Percentiles rank a stretch among this genome's conserved stretches.
phyloP scores from a whole-genome alignment of 2,888 invertebrate species.

The Aplocera efformata region DNA sequence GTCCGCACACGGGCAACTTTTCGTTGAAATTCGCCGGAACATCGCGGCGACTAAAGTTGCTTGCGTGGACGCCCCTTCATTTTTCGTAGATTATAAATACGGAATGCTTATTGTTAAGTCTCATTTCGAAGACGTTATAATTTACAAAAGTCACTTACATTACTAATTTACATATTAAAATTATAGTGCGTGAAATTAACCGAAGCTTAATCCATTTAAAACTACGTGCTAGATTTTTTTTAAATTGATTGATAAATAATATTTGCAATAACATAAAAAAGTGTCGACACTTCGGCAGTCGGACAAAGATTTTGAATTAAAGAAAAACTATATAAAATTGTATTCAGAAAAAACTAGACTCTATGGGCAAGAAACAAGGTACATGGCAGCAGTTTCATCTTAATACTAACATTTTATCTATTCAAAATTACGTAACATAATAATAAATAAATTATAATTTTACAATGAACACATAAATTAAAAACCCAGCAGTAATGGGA shows the following conservation, averaged over 20 bases:
- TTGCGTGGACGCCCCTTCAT: constrained; percentile 1
- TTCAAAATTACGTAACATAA: constrained; percentile 9
- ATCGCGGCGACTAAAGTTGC: neutral
- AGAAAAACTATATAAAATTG: neutral
- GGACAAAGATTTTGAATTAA: too few species aligned
- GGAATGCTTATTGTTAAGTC: constrained; percentile 45
- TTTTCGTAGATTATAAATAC: constrained; percentile 40
- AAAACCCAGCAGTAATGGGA: constrained; percentile 10
- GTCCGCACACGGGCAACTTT: too few species aligned
- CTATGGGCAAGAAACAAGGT: constrained; percentile 31
- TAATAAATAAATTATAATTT: constrained; percentile 16
- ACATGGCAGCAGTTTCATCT: constrained; percentile 26
- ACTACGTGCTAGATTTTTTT: too few species aligned
- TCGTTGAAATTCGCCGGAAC: too few species aligned
- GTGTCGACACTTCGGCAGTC: too few species aligned
- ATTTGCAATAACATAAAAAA: too few species aligned
- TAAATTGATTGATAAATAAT: too few species aligned
- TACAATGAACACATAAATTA: constrained; percentile 21
- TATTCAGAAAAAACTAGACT: constrained; percentile 16
- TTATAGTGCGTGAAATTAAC: constrained; percentile 5
- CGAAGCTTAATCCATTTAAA: neutral
- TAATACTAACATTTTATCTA: constrained; percentile 10
- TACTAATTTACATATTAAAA: constrained; percentile 22
- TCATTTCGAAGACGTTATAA: constrained; percentile 18
- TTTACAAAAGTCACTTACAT: constrained; percentile 19